These are phyloP conservation scores for Sminthurides aquaticus DNA, from an alignment of 2,888 invertebrate species.

Conservation along the genomic window DNA sequence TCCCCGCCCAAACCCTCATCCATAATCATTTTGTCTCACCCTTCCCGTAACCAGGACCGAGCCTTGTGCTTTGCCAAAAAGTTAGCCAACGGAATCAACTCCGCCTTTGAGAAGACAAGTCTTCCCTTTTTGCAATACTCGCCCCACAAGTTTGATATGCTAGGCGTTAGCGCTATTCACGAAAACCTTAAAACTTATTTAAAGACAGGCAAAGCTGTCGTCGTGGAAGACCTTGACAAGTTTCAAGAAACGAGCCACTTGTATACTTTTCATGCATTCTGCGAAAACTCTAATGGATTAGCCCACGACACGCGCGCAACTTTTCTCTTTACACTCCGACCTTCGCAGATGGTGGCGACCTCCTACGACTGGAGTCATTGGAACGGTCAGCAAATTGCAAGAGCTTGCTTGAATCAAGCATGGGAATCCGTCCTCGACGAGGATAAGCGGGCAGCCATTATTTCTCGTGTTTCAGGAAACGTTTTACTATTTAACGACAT, in stretches of 20 bases:
- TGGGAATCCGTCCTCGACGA: not conserved
- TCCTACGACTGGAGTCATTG: not conserved
- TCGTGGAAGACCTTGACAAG: not conserved
- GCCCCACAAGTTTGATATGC: not conserved
- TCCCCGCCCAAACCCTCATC: not conserved
- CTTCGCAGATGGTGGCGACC: not conserved
- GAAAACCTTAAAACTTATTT: not conserved
- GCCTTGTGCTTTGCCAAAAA: not conserved
- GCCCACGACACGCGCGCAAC: not conserved
- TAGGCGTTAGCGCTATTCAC: not conserved
- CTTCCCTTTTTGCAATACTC: no score
- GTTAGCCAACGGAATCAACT: not conserved
- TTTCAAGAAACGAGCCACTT: not conserved
- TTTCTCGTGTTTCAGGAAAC: not conserved
- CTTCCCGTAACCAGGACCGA: not conserved
- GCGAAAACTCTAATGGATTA: not conserved
- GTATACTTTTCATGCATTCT: not conserved
- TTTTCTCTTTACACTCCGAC: not conserved
- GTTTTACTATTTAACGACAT: not conserved
- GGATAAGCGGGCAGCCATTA: not conserved
- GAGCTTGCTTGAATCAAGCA: not conserved
- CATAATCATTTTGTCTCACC: not conserved
- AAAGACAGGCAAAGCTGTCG: not conserved
- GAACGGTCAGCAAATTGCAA: not conserved
- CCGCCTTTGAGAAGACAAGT: no score